Evolutionary conservation across 2,113 vertebrate species (phyloP).

Genomic region (Dasyurus viverrinus): DNA sequence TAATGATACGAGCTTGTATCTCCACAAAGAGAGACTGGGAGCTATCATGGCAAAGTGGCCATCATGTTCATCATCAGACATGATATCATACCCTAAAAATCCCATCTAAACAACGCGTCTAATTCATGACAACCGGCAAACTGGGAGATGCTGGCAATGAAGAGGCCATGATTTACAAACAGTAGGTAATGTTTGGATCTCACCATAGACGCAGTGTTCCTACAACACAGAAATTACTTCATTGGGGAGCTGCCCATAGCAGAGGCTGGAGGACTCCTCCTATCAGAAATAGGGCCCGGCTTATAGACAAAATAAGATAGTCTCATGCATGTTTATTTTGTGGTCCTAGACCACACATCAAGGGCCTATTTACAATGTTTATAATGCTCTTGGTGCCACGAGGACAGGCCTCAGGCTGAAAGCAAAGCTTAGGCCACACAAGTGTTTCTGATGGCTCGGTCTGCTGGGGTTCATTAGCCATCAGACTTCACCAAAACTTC

Average conservation of each 20-base stretch:
- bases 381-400: conserved; percentile 29
- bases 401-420: conserved; percentile 6
- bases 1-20: conserved; percentile 63
- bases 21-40: conserved; percentile 61
- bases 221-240: conserved; percentile 84
- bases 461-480: conserved; percentile 19
- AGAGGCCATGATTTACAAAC: conserved; percentile 86
- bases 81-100: conserved; percentile 85
- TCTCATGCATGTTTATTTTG: conserved; percentile 57
- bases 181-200: conserved; percentile 87
- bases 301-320: conserved; percentile 58
- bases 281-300: conserved; percentile 57
- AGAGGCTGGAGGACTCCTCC: conserved; percentile 72
- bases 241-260: conserved; percentile 74
- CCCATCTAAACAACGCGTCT: conserved; percentile 85
- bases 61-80: conserved; percentile 84
- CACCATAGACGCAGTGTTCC: conserved; percentile 76
- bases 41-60: conserved; percentile 61
- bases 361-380: conserved; percentile 51
- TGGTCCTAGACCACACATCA: conserved; percentile 79
- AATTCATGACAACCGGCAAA: conserved; percentile 83
- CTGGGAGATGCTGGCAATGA: conserved; percentile 83
- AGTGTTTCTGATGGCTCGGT: conserved; percentile 13
- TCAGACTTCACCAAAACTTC: conserved; percentile 47
- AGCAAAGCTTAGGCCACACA: conserved; percentile 41